A percentile compares a stretch with the other conserved stretches of the same genome.
phyloP scores from a whole-genome alignment of 2,113 vertebrate genomes.

The Deroptyus accipitrinus region DNA sequence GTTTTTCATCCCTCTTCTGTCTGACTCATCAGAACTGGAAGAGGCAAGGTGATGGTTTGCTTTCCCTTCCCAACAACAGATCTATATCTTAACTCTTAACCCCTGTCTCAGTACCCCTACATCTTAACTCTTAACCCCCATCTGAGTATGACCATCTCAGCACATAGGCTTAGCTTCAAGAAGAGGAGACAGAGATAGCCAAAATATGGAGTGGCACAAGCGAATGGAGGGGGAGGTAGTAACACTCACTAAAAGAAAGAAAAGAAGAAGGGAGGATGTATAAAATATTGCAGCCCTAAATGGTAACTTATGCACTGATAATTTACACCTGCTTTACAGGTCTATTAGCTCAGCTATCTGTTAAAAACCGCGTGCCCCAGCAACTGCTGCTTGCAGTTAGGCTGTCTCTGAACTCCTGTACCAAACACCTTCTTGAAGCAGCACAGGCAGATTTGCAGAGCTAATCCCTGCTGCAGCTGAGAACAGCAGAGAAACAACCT shows the following conservation, averaged over 20 bases:
- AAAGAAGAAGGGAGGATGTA: conserved; percentile 6
- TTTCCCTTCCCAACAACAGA: neutral
- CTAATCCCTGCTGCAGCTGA: neutral
- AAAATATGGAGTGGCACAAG: neutral
- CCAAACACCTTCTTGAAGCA: neutral
- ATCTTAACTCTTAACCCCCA: neutral
- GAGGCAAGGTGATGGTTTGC: neutral
- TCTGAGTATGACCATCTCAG: neutral
- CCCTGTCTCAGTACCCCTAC: neutral
- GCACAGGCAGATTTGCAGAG: neutral
- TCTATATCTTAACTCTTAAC: neutral
- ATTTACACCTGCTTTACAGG: conserved; percentile 47
- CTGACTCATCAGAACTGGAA: neutral
- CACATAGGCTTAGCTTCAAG: neutral
- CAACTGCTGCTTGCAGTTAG: conserved; percentile 30
- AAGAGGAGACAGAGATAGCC: neutral
- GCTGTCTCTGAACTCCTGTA: neutral
- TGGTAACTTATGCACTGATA: conserved; percentile 45
- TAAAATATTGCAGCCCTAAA: conserved; percentile 17
- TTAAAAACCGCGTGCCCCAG: conserved; percentile 33
- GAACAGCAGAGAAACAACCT: neutral
- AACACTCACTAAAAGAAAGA: conserved; percentile 24
- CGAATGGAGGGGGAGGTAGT: neutral
- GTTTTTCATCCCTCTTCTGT: neutral
- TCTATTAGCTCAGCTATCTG: conserved; percentile 44